Evolutionary conservation across 2,797 vertebrate genomes (phyloP).

Genomic region (Crenuchus spilurus): DNA sequence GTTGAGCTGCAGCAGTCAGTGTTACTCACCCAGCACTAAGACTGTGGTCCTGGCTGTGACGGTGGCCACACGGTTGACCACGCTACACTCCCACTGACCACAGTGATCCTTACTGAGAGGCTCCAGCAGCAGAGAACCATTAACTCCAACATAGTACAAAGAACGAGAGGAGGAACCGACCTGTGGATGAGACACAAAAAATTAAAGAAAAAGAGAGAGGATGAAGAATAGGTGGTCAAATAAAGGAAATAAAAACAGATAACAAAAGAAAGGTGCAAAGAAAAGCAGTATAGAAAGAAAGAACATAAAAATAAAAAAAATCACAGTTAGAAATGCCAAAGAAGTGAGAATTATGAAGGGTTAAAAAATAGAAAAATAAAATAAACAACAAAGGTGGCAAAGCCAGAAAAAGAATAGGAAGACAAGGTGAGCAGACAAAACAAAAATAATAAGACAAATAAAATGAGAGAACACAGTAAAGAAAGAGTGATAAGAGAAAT

Average conservation of each 20-base stretch:
- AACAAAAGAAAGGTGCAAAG: no score
- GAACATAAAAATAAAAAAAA: no score
- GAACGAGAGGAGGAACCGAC: conserved; percentile 70
- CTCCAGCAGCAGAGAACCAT: conserved; percentile 84
- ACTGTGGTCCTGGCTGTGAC: conserved; percentile 77
- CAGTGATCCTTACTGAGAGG: conserved; percentile 89
- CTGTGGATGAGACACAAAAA: conserved; percentile 64
- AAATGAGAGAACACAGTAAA: no score
- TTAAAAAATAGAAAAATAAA: no score
- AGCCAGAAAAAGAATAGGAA: no score
- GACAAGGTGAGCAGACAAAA: no score
- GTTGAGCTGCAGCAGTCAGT: background rate
- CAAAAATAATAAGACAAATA: no score
- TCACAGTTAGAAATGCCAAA: no score
- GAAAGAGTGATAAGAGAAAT: no score
- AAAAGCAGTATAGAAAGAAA: no score
- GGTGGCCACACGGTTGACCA: conserved; percentile 81
- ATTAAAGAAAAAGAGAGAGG: background rate
- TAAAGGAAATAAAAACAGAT: background rate
- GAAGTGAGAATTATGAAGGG: no score
- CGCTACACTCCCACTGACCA: conserved; percentile 86
- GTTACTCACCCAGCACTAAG: conserved; percentile 85
- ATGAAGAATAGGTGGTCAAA: background rate
- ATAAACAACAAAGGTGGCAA: no score
- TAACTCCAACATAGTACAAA: conserved; percentile 73